phyloP scores from a whole-genome alignment of 2,888 invertebrate genomes.

The Lepidochrysops patricia region DNA sequence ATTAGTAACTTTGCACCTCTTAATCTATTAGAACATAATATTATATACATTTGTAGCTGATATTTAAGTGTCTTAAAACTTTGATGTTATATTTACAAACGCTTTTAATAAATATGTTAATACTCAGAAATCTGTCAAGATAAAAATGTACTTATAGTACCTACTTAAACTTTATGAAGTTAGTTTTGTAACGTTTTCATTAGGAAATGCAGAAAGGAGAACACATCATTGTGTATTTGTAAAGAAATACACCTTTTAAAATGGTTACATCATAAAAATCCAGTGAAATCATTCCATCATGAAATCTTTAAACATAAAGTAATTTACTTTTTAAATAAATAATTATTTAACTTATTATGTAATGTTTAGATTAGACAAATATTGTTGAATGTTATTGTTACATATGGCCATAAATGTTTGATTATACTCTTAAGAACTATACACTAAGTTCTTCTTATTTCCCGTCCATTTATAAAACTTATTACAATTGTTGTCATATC shows the following conservation, averaged over 20 bases:
- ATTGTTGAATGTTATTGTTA: constrained; percentile 13
- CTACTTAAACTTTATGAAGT: not conserved
- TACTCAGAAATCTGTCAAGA: not conserved
- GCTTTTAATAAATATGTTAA: not conserved
- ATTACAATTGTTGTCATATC: not conserved
- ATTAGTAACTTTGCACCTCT: not conserved
- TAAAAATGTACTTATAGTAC: not conserved
- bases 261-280: not conserved
- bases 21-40: not conserved
- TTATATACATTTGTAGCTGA: not conserved
- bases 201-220: not conserved
- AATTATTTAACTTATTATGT: constrained; percentile 11
- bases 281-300: constrained; percentile 11
- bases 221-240: not conserved
- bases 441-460: constrained; percentile 3
- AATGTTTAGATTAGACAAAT: not conserved
- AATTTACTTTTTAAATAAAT: not conserved
- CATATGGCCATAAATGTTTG: constrained; percentile 10
- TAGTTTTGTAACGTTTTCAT: not conserved
- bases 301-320: not conserved
- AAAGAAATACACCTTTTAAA: not conserved
- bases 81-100: not conserved
- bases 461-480: constrained; percentile 9
- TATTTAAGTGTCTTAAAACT: not conserved
- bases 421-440: not conserved